These are phyloP conservation scores for Stenoptilia bipunctidactyla DNA, from an alignment of 2,888 invertebrate species.

Conservation along the genomic window DNA sequence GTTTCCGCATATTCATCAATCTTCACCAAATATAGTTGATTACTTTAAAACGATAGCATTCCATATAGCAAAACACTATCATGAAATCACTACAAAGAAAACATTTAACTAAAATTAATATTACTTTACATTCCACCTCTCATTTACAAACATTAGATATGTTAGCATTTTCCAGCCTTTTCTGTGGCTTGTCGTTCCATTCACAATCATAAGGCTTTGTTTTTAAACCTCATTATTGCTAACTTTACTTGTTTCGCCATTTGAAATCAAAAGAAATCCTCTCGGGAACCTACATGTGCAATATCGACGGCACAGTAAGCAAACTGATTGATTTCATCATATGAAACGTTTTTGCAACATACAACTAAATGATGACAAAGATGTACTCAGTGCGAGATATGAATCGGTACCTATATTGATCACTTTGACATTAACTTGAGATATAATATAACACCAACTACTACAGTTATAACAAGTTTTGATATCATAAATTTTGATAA, in stretches of 20 bases:
- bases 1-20: slow-evolving; percentile 20
- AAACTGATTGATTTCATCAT: slow-evolving; percentile 3
- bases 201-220: neutral
- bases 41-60: slow-evolving; percentile 41
- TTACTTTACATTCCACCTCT: slow-evolving; percentile 39
- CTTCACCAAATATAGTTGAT: slow-evolving; percentile 21
- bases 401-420: neutral
- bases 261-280: slow-evolving; percentile 16
- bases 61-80: slow-evolving; percentile 43
- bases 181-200: slow-evolving; percentile 3
- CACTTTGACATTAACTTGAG: neutral
- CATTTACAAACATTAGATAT: slow-evolving; percentile 31
- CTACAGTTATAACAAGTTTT: no score
- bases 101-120: slow-evolving; percentile 61
- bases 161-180: slow-evolving; percentile 43
- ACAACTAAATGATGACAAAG: no score
- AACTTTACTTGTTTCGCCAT: slow-evolving; percentile 25
- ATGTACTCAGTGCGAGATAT: no score
- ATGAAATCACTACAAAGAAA: slow-evolving; percentile 62
- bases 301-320: no score
- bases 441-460: no score
- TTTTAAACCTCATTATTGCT: slow-evolving; percentile 34
- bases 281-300: no score
- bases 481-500: no score
- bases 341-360: neutral